A percentile compares a stretch with the other conserved stretches of the same genome.
These are phyloP conservation scores for Synanthedon tipuliformis DNA, from an alignment of 2,888 invertebrate genomes.

Conservation along the genomic window DNA sequence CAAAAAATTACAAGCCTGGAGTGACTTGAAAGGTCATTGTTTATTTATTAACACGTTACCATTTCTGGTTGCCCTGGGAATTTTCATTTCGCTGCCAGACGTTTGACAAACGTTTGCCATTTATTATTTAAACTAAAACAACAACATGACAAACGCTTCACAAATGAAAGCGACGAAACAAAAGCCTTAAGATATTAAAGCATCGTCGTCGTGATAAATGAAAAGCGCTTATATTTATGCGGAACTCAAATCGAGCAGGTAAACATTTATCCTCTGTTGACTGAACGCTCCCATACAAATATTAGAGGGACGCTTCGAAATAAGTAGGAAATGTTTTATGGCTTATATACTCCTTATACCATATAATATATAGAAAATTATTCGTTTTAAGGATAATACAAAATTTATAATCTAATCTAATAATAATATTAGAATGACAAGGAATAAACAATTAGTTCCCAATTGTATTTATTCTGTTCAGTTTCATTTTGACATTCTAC, in stretches of 20 bases:
- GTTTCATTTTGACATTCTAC: too few relatives aligned
- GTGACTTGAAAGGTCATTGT: too few relatives aligned
- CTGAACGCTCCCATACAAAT: neutral
- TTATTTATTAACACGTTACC: too few relatives aligned
- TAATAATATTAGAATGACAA: too few relatives aligned
- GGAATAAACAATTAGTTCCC: too few relatives aligned
- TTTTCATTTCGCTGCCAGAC: slow-evolving; percentile 1
- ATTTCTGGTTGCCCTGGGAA: neutral
- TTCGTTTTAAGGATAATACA: too few relatives aligned
- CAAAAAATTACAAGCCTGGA: too few relatives aligned
- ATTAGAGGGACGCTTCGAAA: neutral
- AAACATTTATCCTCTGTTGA: neutral
- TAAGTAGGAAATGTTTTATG: neutral
- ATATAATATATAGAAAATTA: too few relatives aligned
- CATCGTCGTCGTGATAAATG: slow-evolving; percentile 1
- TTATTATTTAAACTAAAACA: slow-evolving; percentile 12
- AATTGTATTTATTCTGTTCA: too few relatives aligned
- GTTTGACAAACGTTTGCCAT: slow-evolving; percentile 7
- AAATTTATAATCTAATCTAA: too few relatives aligned
- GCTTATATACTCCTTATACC: too few relatives aligned
- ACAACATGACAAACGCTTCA: slow-evolving; percentile 8
- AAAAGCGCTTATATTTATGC: slow-evolving; percentile 2
- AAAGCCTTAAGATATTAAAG: slow-evolving; percentile 5
- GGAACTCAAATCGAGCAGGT: slow-evolving; percentile 3
- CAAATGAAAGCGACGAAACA: slow-evolving; percentile 8